Percentiles rank a stretch among this genome's conserved stretches.
phyloP scores from a whole-genome alignment of 2,888 invertebrate species.

The Lomographa bimaculata region DNA sequence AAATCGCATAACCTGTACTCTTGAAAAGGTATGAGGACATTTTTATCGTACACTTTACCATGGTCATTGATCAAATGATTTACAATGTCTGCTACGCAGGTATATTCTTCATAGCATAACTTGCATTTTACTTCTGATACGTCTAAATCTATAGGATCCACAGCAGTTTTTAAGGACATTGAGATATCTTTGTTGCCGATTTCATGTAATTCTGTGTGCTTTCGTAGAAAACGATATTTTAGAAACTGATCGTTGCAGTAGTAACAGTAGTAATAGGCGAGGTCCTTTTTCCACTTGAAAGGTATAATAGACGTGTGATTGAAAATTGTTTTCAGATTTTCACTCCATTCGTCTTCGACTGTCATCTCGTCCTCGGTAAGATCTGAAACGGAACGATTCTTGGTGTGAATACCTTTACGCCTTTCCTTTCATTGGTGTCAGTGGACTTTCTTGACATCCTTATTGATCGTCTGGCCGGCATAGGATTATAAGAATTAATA shows the following conservation, averaged over 20 bases:
- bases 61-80: constrained; percentile 66
- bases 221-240: constrained; percentile 59
- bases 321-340: constrained; percentile 71
- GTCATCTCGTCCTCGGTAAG: constrained; percentile 54
- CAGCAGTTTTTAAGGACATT: neutral
- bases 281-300: constrained; percentile 71
- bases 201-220: constrained; percentile 64
- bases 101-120: constrained; percentile 59
- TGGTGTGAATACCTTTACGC: constrained; percentile 42
- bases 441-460: no score
- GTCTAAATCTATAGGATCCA: constrained; percentile 55
- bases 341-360: constrained; percentile 59
- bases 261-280: constrained; percentile 68
- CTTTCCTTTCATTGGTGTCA: constrained; percentile 34
- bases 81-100: constrained; percentile 50
- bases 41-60: constrained; percentile 57
- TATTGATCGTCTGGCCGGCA: no score
- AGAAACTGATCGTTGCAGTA: constrained; percentile 60
- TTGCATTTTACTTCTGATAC: constrained; percentile 65
- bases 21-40: constrained; percentile 54
- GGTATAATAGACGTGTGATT: constrained; percentile 69
- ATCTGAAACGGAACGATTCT: constrained; percentile 74
- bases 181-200: neutral
- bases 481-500: no score
- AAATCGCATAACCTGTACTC: constrained; percentile 59